phyloP scores from a whole-genome alignment of 1,140 invertebrate genomes.

The Pogonus chalceus region DNA sequence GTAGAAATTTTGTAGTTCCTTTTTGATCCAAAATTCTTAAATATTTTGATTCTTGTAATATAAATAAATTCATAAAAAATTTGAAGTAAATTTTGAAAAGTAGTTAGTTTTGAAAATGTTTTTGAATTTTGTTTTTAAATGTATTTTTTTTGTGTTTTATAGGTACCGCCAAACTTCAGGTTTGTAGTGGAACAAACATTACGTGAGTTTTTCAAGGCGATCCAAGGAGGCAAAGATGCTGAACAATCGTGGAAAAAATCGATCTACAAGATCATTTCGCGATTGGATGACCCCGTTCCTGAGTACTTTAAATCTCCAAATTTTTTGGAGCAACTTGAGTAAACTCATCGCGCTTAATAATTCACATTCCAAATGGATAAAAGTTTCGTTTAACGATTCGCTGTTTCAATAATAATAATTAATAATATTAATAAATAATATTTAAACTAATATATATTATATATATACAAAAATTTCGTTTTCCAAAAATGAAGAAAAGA shows the following conservation, averaged over 20 bases:
- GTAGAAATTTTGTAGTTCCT: no score
- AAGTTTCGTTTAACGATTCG: constrained; percentile 2
- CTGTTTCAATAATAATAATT: constrained; percentile 5
- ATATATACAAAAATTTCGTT: constrained; percentile 13
- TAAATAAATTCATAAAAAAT: no score
- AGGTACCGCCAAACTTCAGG: constrained; percentile 96
- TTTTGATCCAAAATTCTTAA: no score
- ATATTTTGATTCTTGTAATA: no score
- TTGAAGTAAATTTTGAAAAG: no score
- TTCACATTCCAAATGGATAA: background rate
- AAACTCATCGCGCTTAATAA: constrained; percentile 31
- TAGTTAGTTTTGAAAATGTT: background rate
- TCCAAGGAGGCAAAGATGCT: constrained; percentile 87
- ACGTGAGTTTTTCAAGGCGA: constrained; percentile 96
- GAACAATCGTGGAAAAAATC: constrained; percentile 99
- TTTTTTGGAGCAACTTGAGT: constrained; percentile 97
- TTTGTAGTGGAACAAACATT: constrained; percentile 94
- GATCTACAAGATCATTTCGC: constrained; percentile 99
- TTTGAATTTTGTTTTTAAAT: constrained; percentile 2
- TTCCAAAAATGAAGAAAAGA: constrained; percentile 14
- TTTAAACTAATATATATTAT: background rate
- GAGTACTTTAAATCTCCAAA: constrained; percentile 99
- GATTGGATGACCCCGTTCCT: constrained; percentile 95
- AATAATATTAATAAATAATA: constrained; percentile 6
- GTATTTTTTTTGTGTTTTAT: constrained; percentile 24